These are phyloP conservation scores for Emmelina monodactyla DNA, from an alignment of 2,888 invertebrate genomes.

Conservation along the genomic window DNA sequence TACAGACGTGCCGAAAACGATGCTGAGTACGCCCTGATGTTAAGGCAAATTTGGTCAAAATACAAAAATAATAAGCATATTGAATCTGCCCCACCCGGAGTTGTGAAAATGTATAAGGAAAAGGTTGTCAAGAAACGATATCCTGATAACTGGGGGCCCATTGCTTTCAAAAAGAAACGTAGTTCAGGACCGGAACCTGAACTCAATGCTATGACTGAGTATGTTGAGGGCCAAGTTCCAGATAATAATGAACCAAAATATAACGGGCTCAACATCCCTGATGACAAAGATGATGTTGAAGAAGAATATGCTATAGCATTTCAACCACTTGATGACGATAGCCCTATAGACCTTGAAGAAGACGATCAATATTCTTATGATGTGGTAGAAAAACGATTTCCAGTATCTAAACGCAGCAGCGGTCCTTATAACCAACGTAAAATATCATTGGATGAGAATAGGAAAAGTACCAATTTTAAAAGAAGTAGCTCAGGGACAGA, in stretches of 20 bases:
- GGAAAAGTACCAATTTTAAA: slow-evolving; percentile 34
- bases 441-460: slow-evolving; percentile 35
- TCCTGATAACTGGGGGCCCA: slow-evolving; percentile 57
- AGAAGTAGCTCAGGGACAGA: slow-evolving; percentile 67
- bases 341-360: slow-evolving; percentile 38
- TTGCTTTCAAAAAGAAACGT: slow-evolving; percentile 57
- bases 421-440: slow-evolving; percentile 36
- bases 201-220: slow-evolving; percentile 28
- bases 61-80: slow-evolving; percentile 49
- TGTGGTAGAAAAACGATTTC: slow-evolving; percentile 67
- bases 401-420: slow-evolving; percentile 72
- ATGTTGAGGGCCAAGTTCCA: slow-evolving; percentile 27
- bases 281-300: slow-evolving; percentile 48
- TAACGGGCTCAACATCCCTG: slow-evolving; percentile 37
- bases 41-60: slow-evolving; percentile 66
- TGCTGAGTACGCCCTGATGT: slow-evolving; percentile 59
- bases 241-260: slow-evolving; percentile 28
- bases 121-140: slow-evolving; percentile 53
- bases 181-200: slow-evolving; percentile 39
- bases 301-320: slow-evolving; percentile 59
- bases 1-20: slow-evolving; percentile 44
- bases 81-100: slow-evolving; percentile 43
- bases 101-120: slow-evolving; percentile 52
- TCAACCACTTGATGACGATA: slow-evolving; percentile 54
- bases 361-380: slow-evolving; percentile 51